Percentiles rank a stretch among this genome's conserved stretches.
Evolutionary conservation across 2,888 invertebrate genomes (phyloP).

Genomic region (Drosophila lutescens): DNA sequence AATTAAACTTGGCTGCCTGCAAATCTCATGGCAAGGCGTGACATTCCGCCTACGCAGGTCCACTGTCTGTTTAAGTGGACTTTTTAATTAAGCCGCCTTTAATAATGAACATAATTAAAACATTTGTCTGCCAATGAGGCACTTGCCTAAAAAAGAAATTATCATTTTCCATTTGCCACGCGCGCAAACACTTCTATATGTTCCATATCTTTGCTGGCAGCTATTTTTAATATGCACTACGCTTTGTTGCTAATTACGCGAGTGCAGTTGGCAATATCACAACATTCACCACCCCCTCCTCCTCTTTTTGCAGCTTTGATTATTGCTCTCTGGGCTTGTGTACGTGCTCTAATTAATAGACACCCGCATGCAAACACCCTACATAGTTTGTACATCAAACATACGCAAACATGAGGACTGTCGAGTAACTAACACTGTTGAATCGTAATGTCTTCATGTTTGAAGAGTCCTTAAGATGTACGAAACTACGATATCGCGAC

Average conservation of each 20-base stretch:
- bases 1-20: slow-evolving; percentile 26
- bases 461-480: background rate
- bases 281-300: background rate
- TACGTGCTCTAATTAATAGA: slow-evolving; percentile 73
- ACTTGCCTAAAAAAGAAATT: slow-evolving; percentile 28
- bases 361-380: slow-evolving; percentile 40
- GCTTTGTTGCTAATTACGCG: slow-evolving; percentile 60
- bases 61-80: slow-evolving; percentile 6
- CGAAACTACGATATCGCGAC: too few species aligned
- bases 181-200: background rate
- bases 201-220: background rate
- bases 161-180: slow-evolving; percentile 44
- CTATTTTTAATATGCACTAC: slow-evolving; percentile 50
- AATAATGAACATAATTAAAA: slow-evolving; percentile 56
- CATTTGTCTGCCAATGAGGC: slow-evolving; percentile 34
- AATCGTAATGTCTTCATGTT: slow-evolving; percentile 46
- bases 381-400: slow-evolving; percentile 7
- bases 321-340: slow-evolving; percentile 49
- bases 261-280: slow-evolving; percentile 56
- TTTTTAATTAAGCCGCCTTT: slow-evolving; percentile 58
- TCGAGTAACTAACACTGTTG: slow-evolving; percentile 66
- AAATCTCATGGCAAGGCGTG: slow-evolving; percentile 1
- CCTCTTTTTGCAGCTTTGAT: slow-evolving; percentile 50
- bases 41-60: background rate
- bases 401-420: slow-evolving; percentile 45